phyloP scores from a whole-genome alignment of 2,797 vertebrate genomes.

The Hephaestus fuliginosus region DNA sequence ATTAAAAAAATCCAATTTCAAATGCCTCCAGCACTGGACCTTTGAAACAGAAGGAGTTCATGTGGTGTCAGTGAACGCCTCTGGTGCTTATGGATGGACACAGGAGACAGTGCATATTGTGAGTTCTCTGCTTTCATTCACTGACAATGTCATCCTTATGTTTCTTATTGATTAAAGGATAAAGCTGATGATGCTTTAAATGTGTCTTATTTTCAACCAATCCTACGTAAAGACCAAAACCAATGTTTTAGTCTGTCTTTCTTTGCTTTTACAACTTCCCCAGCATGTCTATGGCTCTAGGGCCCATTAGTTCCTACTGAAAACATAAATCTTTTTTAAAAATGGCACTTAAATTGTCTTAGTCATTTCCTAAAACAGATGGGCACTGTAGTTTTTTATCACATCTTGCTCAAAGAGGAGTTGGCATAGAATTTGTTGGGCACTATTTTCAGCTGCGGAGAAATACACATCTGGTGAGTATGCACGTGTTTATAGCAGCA shows the following conservation, averaged over 20 bases:
- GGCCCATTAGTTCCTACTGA: not conserved
- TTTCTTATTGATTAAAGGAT: not conserved
- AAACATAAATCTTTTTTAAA: not conserved
- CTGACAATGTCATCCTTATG: not conserved
- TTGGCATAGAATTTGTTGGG: not conserved
- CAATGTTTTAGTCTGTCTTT: not conserved
- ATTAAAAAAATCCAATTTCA: not conserved
- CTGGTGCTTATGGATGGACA: constrained; percentile 60
- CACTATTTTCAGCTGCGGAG: constrained; percentile 1
- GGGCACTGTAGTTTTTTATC: not conserved
- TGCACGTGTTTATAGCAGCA: not conserved
- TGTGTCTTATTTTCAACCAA: not conserved
- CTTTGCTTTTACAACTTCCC: not conserved
- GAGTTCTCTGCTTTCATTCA: constrained; percentile 34
- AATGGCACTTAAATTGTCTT: not conserved
- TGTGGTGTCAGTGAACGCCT: constrained; percentile 67
- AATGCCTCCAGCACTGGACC: constrained; percentile 55
- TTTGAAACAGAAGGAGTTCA: constrained; percentile 67
- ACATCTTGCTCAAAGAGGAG: not conserved
- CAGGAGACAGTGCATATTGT: constrained; percentile 63
- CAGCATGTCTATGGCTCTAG: not conserved
- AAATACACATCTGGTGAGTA: not conserved
- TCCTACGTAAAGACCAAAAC: not conserved
- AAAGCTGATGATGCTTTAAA: not conserved
- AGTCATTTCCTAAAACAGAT: not conserved